Evolutionary conservation across 2,888 invertebrate genomes (phyloP).

Genomic region (Sinotaia quadrata): DNA sequence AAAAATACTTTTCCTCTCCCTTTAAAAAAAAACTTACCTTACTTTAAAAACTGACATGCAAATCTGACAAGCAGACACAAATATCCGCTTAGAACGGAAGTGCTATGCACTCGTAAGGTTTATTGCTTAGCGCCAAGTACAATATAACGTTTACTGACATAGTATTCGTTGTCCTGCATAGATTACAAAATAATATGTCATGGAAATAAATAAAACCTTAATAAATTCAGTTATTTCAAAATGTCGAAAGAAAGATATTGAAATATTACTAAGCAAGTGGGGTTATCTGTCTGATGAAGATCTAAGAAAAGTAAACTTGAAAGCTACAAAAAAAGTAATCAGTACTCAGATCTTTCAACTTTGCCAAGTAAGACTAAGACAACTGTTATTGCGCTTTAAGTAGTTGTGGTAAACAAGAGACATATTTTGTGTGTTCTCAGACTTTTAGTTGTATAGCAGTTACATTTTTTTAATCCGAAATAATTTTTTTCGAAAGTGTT

Average conservation of each 20-base stretch:
- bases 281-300: conserved; percentile 22
- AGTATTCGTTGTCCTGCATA: too few species aligned
- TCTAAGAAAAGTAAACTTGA: conserved; percentile 12
- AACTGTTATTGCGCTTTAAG: too few species aligned
- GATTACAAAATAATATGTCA: neutral
- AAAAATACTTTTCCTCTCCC: too few species aligned
- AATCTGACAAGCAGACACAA: too few species aligned
- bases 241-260: conserved; percentile 16
- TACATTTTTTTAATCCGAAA: neutral
- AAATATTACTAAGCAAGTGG: conserved; percentile 13
- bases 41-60: too few species aligned
- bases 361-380: conserved; percentile 19
- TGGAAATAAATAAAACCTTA: conserved; percentile 8
- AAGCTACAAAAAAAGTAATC: conserved; percentile 10
- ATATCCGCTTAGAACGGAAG: too few species aligned
- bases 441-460: neutral
- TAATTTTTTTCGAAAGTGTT: too few species aligned
- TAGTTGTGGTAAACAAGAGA: too few species aligned
- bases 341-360: conserved; percentile 8
- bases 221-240: conserved; percentile 11
- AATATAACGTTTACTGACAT: too few species aligned
- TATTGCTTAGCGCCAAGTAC: conserved; percentile 23
- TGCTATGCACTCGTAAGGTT: too few species aligned
- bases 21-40: too few species aligned
- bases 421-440: too few species aligned